A percentile compares a stretch with the other conserved stretches of the same genome.
These are phyloP conservation scores for Takifugu flavidus DNA, from an alignment of 2,113 vertebrate genomes.

Conservation along the genomic window DNA sequence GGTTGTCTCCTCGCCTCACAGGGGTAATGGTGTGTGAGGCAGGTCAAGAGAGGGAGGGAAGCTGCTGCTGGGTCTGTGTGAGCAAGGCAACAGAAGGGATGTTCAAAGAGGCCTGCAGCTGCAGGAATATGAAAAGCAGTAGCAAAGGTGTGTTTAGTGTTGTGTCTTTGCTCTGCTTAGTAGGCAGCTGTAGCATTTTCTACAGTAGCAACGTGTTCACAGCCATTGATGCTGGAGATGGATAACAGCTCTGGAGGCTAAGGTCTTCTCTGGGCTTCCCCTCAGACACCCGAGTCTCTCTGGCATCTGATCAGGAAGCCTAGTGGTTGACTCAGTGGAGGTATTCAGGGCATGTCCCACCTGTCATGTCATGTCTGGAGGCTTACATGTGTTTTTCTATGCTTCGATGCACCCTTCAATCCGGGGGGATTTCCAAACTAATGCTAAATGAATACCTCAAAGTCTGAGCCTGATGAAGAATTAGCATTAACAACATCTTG, in stretches of 20 bases:
- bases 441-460: background rate
- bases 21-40: constrained; percentile 72
- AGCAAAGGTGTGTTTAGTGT: too few relatives aligned
- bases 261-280: too few relatives aligned
- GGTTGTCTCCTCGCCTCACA: constrained; percentile 68
- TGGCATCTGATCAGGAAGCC: background rate
- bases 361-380: constrained; percentile 9
- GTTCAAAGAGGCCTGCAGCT: too few relatives aligned
- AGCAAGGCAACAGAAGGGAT: too few relatives aligned
- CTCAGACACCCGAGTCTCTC: too few relatives aligned
- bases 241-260: too few relatives aligned
- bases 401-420: constrained; percentile 5
- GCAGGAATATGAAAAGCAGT: too few relatives aligned
- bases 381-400: constrained; percentile 9
- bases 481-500: too few relatives aligned
- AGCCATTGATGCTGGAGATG: too few relatives aligned
- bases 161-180: too few relatives aligned
- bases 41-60: constrained; percentile 50
- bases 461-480: background rate
- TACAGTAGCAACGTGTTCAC: too few relatives aligned
- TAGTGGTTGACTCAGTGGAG: background rate
- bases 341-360: background rate
- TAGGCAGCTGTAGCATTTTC: too few relatives aligned
- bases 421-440: background rate
- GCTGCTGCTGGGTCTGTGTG: constrained; percentile 5